These are phyloP conservation scores for Sarcophilus harrisii DNA, from an alignment of 2,797 vertebrate species.

Conservation along the genomic window DNA sequence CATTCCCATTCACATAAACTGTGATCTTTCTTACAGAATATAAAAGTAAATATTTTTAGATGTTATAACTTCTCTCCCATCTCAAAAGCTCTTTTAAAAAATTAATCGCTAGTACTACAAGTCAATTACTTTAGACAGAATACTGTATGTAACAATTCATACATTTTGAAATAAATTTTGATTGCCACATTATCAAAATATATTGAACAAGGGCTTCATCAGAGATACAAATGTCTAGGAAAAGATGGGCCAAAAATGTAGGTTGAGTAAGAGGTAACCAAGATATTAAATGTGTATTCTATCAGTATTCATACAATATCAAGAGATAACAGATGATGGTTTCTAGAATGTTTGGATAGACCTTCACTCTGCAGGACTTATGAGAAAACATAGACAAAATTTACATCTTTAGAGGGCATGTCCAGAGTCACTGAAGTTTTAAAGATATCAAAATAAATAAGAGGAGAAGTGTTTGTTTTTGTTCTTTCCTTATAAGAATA, in stretches of 20 bases:
- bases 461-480: not conserved
- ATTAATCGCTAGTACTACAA: not conserved
- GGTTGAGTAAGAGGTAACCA: not conserved
- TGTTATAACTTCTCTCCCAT: conserved; percentile 27
- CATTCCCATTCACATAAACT: conserved; percentile 3
- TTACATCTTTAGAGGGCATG: not conserved
- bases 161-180: not conserved
- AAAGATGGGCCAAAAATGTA: not conserved
- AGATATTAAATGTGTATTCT: not conserved
- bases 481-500: not conserved
- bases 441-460: not conserved
- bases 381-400: not conserved
- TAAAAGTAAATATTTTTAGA: conserved; percentile 40
- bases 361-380: not conserved
- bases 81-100: conserved; percentile 33
- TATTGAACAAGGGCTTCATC: not conserved
- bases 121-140: not conserved
- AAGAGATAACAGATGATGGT: not conserved
- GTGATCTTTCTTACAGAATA: conserved; percentile 48
- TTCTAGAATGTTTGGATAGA: not conserved
- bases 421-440: not conserved
- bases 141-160: too few species aligned
- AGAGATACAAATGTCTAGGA: not conserved
- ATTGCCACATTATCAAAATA: not conserved
- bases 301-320: not conserved